Evolutionary conservation across 2,888 invertebrate species (phyloP).

Genomic region (Halictus quadricinctus): DNA sequence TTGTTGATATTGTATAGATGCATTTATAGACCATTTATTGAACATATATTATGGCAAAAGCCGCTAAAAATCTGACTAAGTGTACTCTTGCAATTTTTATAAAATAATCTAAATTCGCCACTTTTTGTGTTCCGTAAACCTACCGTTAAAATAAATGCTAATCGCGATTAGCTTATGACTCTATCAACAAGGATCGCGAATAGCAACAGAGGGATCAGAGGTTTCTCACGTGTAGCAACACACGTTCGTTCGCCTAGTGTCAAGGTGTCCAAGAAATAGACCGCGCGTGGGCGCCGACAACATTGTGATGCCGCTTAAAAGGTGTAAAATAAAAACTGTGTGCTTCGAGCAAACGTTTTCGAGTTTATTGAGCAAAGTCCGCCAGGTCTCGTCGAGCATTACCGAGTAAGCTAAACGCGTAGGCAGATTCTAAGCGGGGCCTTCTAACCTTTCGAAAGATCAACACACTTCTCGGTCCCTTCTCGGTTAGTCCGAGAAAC

Average conservation of each 20-base stretch:
- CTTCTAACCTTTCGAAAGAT: constrained; percentile 55
- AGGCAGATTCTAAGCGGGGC: constrained; percentile 46
- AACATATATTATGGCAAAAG: too few species aligned
- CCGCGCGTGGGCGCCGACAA: constrained; percentile 42
- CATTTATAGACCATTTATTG: too few species aligned
- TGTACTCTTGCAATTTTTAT: too few species aligned
- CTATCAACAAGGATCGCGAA: not conserved
- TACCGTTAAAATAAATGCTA: not conserved
- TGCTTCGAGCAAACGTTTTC: constrained; percentile 63
- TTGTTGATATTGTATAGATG: too few species aligned
- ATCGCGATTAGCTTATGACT: not conserved
- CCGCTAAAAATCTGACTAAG: too few species aligned
- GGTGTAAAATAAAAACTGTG: constrained; percentile 64
- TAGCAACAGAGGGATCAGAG: not conserved
- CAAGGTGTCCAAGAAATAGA: constrained; percentile 26
- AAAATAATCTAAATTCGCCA: too few species aligned
- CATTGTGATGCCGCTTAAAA: constrained; percentile 58
- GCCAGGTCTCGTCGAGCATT: constrained; percentile 33
- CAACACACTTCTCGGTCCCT: constrained; percentile 25
- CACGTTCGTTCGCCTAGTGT: not conserved
- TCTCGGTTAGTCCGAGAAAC: constrained; percentile 20
- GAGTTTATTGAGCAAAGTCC: constrained; percentile 64
- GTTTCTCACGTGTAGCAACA: not conserved
- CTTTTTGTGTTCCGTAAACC: not conserved
- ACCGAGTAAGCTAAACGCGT: constrained; percentile 53